Percentiles rank a stretch among this genome's conserved stretches.
Evolutionary conservation across 2,797 vertebrate genomes (phyloP).

Genomic region (Pelobates cultripes): DNA sequence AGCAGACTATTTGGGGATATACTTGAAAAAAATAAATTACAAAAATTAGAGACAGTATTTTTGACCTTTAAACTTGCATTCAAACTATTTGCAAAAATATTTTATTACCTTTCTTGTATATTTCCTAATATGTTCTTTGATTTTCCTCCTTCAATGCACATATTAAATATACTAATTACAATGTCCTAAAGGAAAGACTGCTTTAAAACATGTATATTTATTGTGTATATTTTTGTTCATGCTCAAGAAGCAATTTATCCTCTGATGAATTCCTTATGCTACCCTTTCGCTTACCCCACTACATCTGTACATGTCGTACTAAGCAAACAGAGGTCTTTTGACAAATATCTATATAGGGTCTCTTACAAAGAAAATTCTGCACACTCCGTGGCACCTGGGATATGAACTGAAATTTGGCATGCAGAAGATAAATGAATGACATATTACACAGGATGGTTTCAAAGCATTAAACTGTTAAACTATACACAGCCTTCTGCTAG

Average conservation of each 20-base stretch:
- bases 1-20: no score
- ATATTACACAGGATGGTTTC: not conserved
- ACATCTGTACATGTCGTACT: conserved; percentile 15
- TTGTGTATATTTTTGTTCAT: not conserved
- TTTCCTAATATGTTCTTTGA: no score
- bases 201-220: no score
- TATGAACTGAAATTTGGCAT: not conserved
- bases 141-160: no score
- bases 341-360: not conserved
- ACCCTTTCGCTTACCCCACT: not conserved
- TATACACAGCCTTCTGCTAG: no score
- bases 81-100: no score
- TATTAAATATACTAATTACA: no score
- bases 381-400: not conserved
- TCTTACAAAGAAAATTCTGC: not conserved
- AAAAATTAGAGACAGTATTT: no score
- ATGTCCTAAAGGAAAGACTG: not conserved
- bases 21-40: no score
- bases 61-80: no score
- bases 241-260: not conserved
- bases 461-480: not conserved
- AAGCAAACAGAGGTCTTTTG: not conserved
- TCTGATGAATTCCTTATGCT: conserved; percentile 39
- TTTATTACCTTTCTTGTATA: no score
- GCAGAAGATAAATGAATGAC: not conserved